A percentile compares a stretch with the other conserved stretches of the same genome.
Conservation (phyloP, 1,140 invertebrate species). For the Tetraneura akinire region DNA sequence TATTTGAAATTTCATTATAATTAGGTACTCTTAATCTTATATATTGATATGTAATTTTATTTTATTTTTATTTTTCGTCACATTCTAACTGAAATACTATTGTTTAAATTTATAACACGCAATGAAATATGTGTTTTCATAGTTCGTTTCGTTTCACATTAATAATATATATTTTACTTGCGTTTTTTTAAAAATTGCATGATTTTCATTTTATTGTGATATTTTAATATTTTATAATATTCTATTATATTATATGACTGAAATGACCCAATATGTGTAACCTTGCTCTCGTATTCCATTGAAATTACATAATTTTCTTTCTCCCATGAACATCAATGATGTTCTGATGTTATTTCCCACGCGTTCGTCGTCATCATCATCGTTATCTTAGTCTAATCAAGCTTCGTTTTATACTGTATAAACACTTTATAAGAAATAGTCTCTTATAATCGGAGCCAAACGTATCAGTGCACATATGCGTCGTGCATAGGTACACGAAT, state of each 20-base stretch:
- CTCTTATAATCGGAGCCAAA: too few species aligned
- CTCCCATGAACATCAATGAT: slow-evolving; percentile 9
- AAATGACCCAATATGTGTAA: neutral
- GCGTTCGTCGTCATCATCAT: neutral
- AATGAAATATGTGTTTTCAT: neutral
- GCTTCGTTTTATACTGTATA: neutral
- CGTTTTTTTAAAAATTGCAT: neutral
- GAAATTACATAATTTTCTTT: slow-evolving; percentile 45
- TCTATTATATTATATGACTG: neutral
- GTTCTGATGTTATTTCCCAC: slow-evolving; percentile 7
- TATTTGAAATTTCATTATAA: too few species aligned
- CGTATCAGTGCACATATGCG: too few species aligned
- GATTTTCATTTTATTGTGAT: neutral
- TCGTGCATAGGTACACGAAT: too few species aligned
- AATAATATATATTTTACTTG: neutral
- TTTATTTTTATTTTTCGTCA: too few species aligned
- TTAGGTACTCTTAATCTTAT: too few species aligned
- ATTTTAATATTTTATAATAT: slow-evolving; percentile 1
- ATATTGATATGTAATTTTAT: too few species aligned
- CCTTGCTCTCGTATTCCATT: slow-evolving; percentile 38
- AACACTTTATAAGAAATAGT: too few species aligned
- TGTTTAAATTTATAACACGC: too few species aligned
- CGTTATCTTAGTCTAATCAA: neutral
- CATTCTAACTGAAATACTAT: too few species aligned
- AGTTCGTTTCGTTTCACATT: neutral